Conservation (phyloP, 2,888 invertebrate genomes). For the Tachina grossa region DNA sequence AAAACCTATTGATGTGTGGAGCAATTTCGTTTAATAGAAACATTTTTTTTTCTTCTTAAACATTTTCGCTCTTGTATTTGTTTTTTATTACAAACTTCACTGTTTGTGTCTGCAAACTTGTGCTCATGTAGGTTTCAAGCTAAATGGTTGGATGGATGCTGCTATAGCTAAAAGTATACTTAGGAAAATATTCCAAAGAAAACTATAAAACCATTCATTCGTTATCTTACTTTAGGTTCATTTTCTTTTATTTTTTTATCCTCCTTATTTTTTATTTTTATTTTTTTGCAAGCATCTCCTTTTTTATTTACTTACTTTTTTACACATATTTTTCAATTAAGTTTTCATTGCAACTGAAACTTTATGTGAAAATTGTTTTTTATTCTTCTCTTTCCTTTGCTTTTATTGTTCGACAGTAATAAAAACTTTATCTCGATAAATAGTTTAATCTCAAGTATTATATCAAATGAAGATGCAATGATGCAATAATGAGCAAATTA, state of each 20-base stretch:
- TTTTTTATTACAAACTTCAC: background rate
- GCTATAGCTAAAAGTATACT: background rate
- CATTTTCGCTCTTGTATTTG: too few relatives aligned
- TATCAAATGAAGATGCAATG: background rate
- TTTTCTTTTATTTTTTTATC: constrained; percentile 1
- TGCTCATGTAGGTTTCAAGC: background rate
- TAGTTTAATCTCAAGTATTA: constrained; percentile 3
- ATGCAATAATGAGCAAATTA: constrained; percentile 2
- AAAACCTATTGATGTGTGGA: too few relatives aligned
- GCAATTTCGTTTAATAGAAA: too few relatives aligned
- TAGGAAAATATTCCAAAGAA: constrained; percentile 4
- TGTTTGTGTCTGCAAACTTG: background rate
- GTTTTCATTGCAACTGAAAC: constrained; percentile 32
- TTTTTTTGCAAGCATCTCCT: background rate
- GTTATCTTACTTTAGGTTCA: constrained; percentile 7
- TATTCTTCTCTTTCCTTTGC: too few relatives aligned
- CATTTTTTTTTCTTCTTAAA: too few relatives aligned
- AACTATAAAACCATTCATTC: constrained; percentile 15
- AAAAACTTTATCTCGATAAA: constrained; percentile 34
- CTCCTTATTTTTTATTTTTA: background rate
- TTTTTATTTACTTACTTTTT: background rate
- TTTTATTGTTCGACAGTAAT: constrained; percentile 13
- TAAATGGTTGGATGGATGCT: background rate
- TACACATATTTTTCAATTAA: constrained; percentile 26
- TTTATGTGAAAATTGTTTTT: constrained; percentile 8